These are phyloP conservation scores for Eilema griseolum DNA, from an alignment of 2,888 invertebrate species.

Conservation along the genomic window DNA sequence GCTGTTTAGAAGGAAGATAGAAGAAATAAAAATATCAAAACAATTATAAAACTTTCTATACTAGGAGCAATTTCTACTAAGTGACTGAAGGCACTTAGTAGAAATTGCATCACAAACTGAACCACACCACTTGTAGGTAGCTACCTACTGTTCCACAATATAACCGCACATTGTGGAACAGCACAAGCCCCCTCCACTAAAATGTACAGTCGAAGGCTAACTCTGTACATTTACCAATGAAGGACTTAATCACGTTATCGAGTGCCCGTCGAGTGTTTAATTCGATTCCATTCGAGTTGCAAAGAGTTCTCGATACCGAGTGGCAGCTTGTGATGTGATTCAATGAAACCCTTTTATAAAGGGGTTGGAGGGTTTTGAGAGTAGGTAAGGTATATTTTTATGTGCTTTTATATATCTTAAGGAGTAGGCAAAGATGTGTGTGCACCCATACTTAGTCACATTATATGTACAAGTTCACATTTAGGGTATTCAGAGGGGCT, in stretches of 20 bases:
- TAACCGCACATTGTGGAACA: too few species aligned
- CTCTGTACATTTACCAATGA: conserved; percentile 40
- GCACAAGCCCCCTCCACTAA: neutral
- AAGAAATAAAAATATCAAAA: too few species aligned
- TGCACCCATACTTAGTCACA: too few species aligned
- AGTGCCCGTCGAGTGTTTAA: conserved; percentile 59
- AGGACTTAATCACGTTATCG: conserved; percentile 63
- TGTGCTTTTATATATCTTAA: neutral
- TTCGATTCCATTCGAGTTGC: conserved; percentile 54
- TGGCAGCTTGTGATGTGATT: conserved; percentile 38
- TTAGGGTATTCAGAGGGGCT: too few species aligned
- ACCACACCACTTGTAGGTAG: too few species aligned
- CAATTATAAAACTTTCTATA: too few species aligned
- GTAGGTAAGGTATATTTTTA: neutral
- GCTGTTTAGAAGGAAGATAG: too few species aligned
- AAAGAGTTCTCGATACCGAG: conserved; percentile 47
- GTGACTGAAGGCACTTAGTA: too few species aligned
- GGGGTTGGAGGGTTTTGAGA: conserved; percentile 25
- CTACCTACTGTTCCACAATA: too few species aligned
- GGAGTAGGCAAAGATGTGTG: neutral
- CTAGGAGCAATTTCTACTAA: too few species aligned
- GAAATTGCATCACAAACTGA: too few species aligned
- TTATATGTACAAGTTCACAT: too few species aligned
- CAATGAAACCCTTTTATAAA: conserved; percentile 35
- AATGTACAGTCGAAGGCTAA: conserved; percentile 8